Evolutionary conservation across 2,888 invertebrate genomes (phyloP).

Genomic region (Thymelicus acteon): DNA sequence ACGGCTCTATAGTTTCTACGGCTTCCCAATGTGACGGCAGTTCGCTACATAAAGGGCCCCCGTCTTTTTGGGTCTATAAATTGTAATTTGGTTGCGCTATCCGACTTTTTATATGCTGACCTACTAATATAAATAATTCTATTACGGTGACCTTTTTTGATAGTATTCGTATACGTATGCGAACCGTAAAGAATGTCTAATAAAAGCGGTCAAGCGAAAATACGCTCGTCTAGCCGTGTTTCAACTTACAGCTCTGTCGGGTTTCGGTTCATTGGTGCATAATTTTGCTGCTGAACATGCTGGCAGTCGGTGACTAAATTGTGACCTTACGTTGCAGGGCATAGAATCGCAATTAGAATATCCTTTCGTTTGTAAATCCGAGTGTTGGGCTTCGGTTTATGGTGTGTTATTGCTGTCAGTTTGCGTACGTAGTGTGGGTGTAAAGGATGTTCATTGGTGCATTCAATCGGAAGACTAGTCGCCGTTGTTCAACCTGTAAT

Average conservation of each 20-base stretch:
- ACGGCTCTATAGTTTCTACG: conserved; percentile 1
- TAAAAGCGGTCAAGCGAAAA: conserved; percentile 14
- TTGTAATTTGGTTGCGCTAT: conserved; percentile 19
- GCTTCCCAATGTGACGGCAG: conserved; percentile 7
- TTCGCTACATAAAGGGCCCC: conserved; percentile 2
- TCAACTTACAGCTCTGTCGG: conserved; percentile 17
- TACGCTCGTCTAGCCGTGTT: conserved; percentile 28
- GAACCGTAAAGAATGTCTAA: conserved; percentile 25
- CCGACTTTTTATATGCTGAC: conserved; percentile 13
- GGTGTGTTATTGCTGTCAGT: conserved; percentile 34
- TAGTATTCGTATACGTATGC: conserved; percentile 10
- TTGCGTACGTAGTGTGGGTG: conserved; percentile 38
- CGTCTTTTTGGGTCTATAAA: conserved; percentile 22
- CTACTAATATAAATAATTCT: conserved; percentile 18
- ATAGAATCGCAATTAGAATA: conserved; percentile 18
- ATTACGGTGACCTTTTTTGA: conserved; percentile 10
- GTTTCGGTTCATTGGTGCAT: conserved; percentile 31
- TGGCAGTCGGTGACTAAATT: background rate
- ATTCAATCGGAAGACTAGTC: conserved; percentile 38
- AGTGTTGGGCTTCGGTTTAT: conserved; percentile 19
- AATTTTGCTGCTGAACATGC: conserved; percentile 22
- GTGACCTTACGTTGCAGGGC: background rate
- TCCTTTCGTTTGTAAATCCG: background rate
- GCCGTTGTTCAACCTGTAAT: conserved; percentile 29
- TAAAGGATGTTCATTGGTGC: conserved; percentile 40